Evolutionary conservation across 2,888 invertebrate species (phyloP), one percentile per base, ranked within the genome.

Genomic region (Ischnus inquisitorius): DNA sequence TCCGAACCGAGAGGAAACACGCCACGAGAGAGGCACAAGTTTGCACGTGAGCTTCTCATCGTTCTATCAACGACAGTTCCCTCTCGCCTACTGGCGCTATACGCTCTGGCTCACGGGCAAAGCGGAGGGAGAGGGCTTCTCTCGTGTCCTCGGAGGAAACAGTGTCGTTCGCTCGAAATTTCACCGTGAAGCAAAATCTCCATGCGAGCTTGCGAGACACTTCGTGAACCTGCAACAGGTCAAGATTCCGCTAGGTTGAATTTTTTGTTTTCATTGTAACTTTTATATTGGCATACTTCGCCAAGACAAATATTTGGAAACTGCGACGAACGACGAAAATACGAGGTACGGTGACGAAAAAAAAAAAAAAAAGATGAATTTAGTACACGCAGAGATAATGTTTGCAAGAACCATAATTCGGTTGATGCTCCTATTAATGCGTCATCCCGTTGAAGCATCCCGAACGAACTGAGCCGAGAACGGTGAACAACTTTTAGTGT

Each of bases 221-320:
- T 12, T 19, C 54, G 64, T 46, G 39, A 22, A 75, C 34, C 71
- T 65, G 76, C 79, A 82, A 82, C 79, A 72, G 75, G 79, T 71
- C 78, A 79, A 16, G 2, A 1, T 51, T 74, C 6, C 34, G 25
- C 16, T 25, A 77, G n/a, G n/a, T 60, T 28, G 3, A 8, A 16
- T 16, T 16, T 65, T 41, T 43, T 22, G 14, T 62, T 62, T 62
- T 28, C 28, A 14, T 62, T n/a, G n/a, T n/a, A n/a, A n/a, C n/a
- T 25, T 34, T n/a, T 62, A 28, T 6, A 28, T 41, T 19, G 34
- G 4, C 4, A 39, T 8, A 28, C n/a, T 16, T 39, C n/a, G 34
- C n/a, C 12, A 1, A 57, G 10, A 57, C 1, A 25, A 57, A 16
- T 16, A 34, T 34, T 34, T 34, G 34, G 4, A 34, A 2, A 34